Evolutionary conservation across 2,113 vertebrate genomes (phyloP).

Genomic region (Erythrocercus mccallii): DNA sequence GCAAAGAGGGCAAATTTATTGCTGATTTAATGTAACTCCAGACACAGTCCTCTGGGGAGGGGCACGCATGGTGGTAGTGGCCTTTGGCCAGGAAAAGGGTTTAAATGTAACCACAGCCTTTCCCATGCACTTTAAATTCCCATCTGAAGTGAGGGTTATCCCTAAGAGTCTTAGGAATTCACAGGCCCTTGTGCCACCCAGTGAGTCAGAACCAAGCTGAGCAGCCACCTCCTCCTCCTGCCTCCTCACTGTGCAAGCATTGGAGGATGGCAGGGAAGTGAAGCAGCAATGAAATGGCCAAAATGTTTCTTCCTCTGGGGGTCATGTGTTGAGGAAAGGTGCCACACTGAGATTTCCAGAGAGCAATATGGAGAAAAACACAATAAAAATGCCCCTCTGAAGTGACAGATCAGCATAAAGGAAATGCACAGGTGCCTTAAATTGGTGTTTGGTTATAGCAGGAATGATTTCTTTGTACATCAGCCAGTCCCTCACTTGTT

Average conservation of each 20-base stretch:
- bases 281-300: neutral
- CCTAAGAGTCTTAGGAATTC: neutral
- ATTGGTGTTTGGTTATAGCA: neutral
- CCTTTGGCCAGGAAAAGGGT: neutral
- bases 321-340: neutral
- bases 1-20: neutral
- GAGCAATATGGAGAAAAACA: neutral
- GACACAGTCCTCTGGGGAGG: neutral
- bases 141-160: neutral
- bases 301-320: neutral
- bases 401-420: neutral
- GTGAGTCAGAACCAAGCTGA: neutral
- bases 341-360: neutral
- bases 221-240: neutral
- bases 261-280: accelerated
- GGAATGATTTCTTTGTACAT: neutral
- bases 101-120: neutral
- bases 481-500: neutral
- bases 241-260: accelerated
- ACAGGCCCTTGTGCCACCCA: neutral
- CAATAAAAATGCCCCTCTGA: neutral
- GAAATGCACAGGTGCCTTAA: neutral
- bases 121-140: neutral
- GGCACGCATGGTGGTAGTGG: accelerated
- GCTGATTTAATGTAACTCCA: neutral